Percentiles rank a stretch among this genome's conserved stretches.
Evolutionary conservation across 2,888 invertebrate species (phyloP).

Genomic region (Drosophila paracracens): DNA sequence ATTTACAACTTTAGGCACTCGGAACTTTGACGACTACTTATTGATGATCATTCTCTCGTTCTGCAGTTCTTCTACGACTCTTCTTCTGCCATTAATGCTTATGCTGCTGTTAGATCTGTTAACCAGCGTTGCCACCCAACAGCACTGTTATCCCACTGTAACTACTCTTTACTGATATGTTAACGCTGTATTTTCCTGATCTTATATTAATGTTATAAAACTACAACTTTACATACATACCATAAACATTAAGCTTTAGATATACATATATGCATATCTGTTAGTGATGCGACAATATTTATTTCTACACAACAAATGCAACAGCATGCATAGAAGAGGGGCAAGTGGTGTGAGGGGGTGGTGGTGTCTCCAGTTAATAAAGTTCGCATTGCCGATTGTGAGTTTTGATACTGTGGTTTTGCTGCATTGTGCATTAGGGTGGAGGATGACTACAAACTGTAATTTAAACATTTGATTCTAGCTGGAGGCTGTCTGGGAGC

Average conservation of each 20-base stretch:
- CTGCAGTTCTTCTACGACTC: not conserved
- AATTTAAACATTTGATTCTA: conserved; percentile 37
- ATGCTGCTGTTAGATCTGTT: too few relatives aligned
- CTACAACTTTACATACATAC: not conserved
- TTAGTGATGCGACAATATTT: conserved; percentile 29
- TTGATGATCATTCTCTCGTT: not conserved
- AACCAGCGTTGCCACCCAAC: too few relatives aligned
- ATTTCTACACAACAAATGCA: conserved; percentile 44
- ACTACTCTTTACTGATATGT: too few relatives aligned
- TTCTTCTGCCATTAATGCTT: not conserved
- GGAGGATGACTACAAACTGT: conserved; percentile 30
- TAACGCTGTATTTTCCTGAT: not conserved
- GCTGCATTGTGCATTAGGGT: conserved; percentile 45
- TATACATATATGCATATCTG: conserved; percentile 11
- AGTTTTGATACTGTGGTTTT: conserved; percentile 14
- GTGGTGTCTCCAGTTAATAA: conserved; percentile 18
- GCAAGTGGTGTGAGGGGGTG: conserved; percentile 1
- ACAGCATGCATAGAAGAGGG: conserved; percentile 43
- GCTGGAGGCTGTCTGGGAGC: conserved; percentile 1
- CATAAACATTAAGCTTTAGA: conserved; percentile 10
- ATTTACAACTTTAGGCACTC: not conserved
- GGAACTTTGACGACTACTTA: not conserved
- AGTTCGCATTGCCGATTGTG: conserved; percentile 32
- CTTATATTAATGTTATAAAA: not conserved
- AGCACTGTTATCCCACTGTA: too few relatives aligned